Conservation (phyloP, 2,888 invertebrate species). For the Euzetes globulus region DNA sequence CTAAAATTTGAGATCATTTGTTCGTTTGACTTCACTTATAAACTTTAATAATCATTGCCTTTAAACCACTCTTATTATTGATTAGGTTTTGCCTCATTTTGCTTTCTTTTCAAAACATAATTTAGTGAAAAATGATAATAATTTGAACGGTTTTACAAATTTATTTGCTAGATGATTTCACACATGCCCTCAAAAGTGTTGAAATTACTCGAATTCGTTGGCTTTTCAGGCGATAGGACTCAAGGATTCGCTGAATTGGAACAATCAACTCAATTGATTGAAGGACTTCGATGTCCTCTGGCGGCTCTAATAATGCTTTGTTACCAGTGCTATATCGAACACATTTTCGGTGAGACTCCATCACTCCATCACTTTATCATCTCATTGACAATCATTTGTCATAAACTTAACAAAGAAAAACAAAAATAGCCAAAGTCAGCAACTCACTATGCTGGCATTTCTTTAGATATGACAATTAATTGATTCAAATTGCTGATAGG, state of each 20-base stretch:
- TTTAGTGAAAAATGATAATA: conserved; percentile 40
- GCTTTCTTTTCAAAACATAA: conserved; percentile 28
- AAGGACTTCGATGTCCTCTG: conserved; percentile 72
- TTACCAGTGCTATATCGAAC: conserved; percentile 76
- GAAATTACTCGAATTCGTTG: conserved; percentile 82
- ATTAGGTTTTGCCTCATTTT: no score
- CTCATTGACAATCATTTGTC: conserved; percentile 47
- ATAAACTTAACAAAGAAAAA: no score
- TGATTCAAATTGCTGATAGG: conserved; percentile 17
- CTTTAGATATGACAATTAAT: no score
- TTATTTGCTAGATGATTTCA: conserved; percentile 58
- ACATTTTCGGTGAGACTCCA: conserved; percentile 59
- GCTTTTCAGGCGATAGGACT: conserved; percentile 71
- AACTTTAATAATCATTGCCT: no score
- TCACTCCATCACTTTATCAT: no score
- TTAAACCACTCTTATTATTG: no score
- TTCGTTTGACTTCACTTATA: no score
- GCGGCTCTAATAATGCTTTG: conserved; percentile 75
- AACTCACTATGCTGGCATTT: no score
- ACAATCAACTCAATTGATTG: conserved; percentile 61
- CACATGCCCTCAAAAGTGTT: conserved; percentile 75
- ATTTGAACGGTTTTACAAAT: background rate
- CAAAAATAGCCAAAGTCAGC: no score
- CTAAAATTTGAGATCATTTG: no score
- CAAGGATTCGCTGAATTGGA: conserved; percentile 66